Base-by-base conservation (phyloP, 2,113 vertebrate genomes). In the Diadophis punctatus region DNA sequence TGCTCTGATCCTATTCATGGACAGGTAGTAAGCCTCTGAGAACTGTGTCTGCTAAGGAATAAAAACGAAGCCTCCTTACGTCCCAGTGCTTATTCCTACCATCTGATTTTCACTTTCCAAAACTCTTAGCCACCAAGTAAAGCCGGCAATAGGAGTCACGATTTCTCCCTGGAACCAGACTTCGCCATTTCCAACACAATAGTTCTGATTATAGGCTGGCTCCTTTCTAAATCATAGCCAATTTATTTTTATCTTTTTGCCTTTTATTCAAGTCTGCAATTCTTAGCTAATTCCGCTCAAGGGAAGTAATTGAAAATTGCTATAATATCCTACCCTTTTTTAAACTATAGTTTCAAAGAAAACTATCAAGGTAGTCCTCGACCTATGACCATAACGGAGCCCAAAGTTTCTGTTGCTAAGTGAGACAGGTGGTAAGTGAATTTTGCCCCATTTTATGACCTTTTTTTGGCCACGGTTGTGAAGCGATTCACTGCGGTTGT, bases 21-120 rank as follows among this genome's bases (percentile, higher is more conserved):
- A 27, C 55, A 58, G 88, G 23, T 25, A 14, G 10, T 25, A 9
- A 58, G 6, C 11, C 43, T n/a, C 49, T 1, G 14, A 51, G 49
- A 87, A n/a, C 51, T 4, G 0, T 20, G 18, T 20, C 27, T 52
- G 49, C 49, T n/a, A 52, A 46, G 16, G 51, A 3, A 34, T 87
- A n/a, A 34, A 52, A 22, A 34, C 0, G 30, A 20, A 1, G 49
- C 5, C 18, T 39, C 8, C 48, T 8, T 16, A 20, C 49, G 0
- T n/a, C 49, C 86, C 7, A 25, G 27, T 46, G 4, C 25, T 89
- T 58, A 56, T 27, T 58, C 4, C 34, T 58, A 46, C 3, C 0
- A 1, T 58, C 25, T 89, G 18, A 58, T 89, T 43, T 58, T 68
- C 60, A n/a, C 6, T 56, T 43, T 12, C 22, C 16, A 23, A 55